These are phyloP conservation scores for Amblyornis subalaris DNA, from an alignment of 2,113 vertebrate genomes.

Conservation along the genomic window DNA sequence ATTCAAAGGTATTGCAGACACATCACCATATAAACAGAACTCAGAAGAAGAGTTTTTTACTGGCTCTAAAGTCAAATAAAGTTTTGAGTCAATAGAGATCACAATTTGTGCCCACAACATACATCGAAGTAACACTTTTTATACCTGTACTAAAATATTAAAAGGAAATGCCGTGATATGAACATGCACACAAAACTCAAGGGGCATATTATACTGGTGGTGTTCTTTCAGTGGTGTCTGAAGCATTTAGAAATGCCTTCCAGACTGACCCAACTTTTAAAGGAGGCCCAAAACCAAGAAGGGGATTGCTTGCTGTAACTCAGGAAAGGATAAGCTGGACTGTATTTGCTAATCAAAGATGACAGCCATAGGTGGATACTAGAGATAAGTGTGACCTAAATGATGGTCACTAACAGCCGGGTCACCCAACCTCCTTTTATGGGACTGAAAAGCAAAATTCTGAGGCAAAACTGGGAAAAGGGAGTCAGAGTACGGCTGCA, in stretches of 20 bases:
- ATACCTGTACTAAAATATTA: neutral
- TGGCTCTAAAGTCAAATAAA: neutral
- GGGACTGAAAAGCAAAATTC: neutral
- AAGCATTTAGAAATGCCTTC: neutral
- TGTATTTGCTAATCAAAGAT: neutral
- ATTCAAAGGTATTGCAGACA: neutral
- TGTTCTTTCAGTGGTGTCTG: neutral
- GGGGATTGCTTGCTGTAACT: neutral
- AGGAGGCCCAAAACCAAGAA: neutral
- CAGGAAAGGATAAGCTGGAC: neutral
- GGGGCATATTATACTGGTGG: neutral
- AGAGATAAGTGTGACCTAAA: neutral
- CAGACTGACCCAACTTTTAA: neutral
- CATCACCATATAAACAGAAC: neutral
- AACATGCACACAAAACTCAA: neutral
- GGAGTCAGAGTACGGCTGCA: neutral
- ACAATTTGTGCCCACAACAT: neutral
- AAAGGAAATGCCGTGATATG: fast-evolving
- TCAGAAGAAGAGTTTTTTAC: neutral
- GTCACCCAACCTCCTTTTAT: neutral
- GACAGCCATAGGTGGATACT: neutral
- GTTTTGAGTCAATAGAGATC: neutral
- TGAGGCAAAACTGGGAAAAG: neutral
- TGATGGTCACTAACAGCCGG: neutral
- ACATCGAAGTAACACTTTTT: neutral